Evolutionary conservation across 2,113 vertebrate genomes (phyloP), one percentile per base, ranked within the genome.

Genomic region (Silurus meridionalis): DNA sequence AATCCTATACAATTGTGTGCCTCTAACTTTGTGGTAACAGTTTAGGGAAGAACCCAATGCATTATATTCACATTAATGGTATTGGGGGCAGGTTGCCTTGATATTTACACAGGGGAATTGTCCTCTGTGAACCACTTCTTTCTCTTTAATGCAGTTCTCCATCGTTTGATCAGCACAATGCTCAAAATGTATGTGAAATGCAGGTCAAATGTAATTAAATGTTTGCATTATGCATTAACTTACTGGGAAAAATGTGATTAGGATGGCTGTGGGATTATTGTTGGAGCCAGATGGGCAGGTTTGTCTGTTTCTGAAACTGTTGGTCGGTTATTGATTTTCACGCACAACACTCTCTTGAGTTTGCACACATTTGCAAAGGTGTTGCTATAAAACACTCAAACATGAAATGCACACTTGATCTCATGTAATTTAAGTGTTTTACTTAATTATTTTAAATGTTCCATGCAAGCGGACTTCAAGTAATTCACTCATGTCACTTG

Each of bases 371-470:
- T 37, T 72, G 46, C 15, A 28, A 25, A 57, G 3, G 10, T 28
- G 53, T 21, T 78, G n/a, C 74, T 55, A 25, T 77, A 78, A 57
- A 78, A 25, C 75, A 13, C n/a, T 4, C 1, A 57, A 28, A n/a
- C 46, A 11, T 25, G 15, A 57, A 79, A 15, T 79, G 53, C 55
- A 37, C 8, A 15, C n/a, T 8, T 58, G 19, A 37, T 46, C 57
- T 60, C 21, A 17, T 2, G 4, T 79, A 28, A 79, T 37, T 25
- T 5, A 28, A 17, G 77, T 57, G 25, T 79, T 80, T 46, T 46
- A 46, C 5, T 80, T 46, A 80, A 61, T 61, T 80, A 61, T 80
- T 80, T 48, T 23, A 80, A 80, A 61, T 61, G 28, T 61, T 80
- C 10, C 48, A 23, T 23, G 57, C 9, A 7, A 46, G 28, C 21